Conservation (phyloP, 64 coral and sea anemone genomes). For the Dendronephthya gigantea region DNA sequence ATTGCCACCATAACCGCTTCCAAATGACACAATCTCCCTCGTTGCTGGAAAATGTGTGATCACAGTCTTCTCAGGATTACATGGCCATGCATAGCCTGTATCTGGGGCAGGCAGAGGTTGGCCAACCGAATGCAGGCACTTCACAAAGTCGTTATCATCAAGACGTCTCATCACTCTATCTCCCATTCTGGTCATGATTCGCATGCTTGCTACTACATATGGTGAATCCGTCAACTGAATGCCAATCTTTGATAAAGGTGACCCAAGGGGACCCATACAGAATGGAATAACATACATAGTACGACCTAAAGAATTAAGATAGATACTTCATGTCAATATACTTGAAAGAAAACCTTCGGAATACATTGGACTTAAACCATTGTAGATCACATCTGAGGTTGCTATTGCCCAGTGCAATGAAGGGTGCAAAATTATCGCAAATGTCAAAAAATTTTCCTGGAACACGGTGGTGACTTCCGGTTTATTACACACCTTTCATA, state of each 20-base stretch:
- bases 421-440: too few relatives aligned
- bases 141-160: slow-evolving; percentile 62
- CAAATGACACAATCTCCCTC: slow-evolving; percentile 65
- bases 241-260: slow-evolving; percentile 84
- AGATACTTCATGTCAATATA: background rate
- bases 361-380: background rate
- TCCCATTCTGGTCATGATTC: slow-evolving; percentile 75
- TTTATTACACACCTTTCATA: slow-evolving; percentile 64
- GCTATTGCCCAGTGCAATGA: too few relatives aligned
- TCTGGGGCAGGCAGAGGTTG: slow-evolving; percentile 47
- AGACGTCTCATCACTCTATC: slow-evolving; percentile 50
- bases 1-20: slow-evolving; percentile 81
- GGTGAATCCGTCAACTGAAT: slow-evolving; percentile 74
- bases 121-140: slow-evolving; percentile 77
- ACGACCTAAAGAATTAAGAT: slow-evolving; percentile 31
- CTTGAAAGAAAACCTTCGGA: background rate
- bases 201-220: slow-evolving; percentile 74
- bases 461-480: background rate
- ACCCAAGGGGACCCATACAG: slow-evolving; percentile 84
- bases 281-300: slow-evolving; percentile 92
- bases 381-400: too few relatives aligned
- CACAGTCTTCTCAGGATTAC: slow-evolving; percentile 68
- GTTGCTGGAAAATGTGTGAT: slow-evolving; percentile 71
- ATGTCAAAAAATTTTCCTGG: too few relatives aligned
- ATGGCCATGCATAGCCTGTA: slow-evolving; percentile 56